A percentile compares a stretch with the other conserved stretches of the same genome.
phyloP scores from a whole-genome alignment of 2,888 invertebrate genomes.

The Spatulosminthurus flaviceps region DNA sequence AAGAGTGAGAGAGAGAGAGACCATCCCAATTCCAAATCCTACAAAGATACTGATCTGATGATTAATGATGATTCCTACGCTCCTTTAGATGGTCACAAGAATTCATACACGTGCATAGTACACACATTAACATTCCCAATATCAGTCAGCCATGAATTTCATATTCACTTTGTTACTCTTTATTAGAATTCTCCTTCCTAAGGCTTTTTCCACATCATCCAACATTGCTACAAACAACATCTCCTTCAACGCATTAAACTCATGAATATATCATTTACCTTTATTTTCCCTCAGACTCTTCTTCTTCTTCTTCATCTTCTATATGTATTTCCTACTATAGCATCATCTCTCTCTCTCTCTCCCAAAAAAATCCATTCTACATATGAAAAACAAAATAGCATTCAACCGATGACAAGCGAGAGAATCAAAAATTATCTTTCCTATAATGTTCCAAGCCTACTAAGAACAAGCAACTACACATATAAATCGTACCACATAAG shows the following conservation, averaged over 20 bases:
- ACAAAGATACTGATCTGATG: constrained; percentile 50
- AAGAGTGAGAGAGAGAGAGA: constrained; percentile 36
- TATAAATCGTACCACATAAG: too few relatives aligned
- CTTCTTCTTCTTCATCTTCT: neutral
- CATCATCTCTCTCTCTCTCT: too few relatives aligned
- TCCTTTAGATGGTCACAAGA: constrained; percentile 44
- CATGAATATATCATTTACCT: constrained; percentile 30
- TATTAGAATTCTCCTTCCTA: constrained; percentile 35
- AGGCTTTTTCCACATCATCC: constrained; percentile 29
- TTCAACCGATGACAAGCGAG: neutral
- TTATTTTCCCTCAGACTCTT: neutral
- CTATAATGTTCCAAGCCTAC: too few relatives aligned
- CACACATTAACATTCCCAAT: constrained; percentile 43
- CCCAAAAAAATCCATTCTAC: too few relatives aligned
- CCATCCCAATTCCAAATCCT: constrained; percentile 48
- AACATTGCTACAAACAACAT: neutral
- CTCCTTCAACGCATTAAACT: neutral
- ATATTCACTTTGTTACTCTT: constrained; percentile 36
- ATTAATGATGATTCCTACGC: constrained; percentile 50
- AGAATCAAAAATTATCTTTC: neutral
- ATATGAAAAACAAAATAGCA: neutral
- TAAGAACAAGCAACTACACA: too few relatives aligned
- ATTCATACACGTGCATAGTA: constrained; percentile 41
- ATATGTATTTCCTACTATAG: too few relatives aligned
- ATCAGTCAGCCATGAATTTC: constrained; percentile 46